Evolutionary conservation across 2,797 vertebrate genomes (phyloP), one percentile per base, ranked within the genome.

Genomic region (Adelosebastes latens): DNA sequence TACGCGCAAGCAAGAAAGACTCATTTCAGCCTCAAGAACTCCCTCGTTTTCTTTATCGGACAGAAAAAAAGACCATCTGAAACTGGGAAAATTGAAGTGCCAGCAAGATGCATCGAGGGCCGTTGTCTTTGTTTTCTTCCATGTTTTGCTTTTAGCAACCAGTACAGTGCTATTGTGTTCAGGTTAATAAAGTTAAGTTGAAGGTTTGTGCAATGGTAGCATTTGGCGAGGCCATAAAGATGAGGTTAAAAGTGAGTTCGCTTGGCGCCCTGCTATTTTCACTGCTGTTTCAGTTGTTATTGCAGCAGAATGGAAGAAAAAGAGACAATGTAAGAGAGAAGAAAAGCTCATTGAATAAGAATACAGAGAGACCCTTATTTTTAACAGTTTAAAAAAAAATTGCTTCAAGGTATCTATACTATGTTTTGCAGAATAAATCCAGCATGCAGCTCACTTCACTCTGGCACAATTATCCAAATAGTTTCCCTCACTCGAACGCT

Each of bases 1-100:
- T 53, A 52, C 18, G 7, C 56, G 62, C 72, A 31, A 59, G 49
- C 66, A 69, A 70, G 39, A 72, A 74, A 77, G 36, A 76, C 29
- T 82, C n/a, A 64, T 85, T 80, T 76, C 75, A 65, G 64, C 55
- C 73, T 46, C 31, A 61, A 77, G 59, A 76, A 65, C n/a, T 39
- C 52, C 9, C 18, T 34, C 6, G 7, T 62, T 66, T 72, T 79
- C 68, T 75, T 82, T 59, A 67, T 61, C 72, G 72, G 59, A 66
- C 52, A 55, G 59, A 25, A 72, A 10, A 31, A 25, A 53, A 31
- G 52, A 70, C 12, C 27, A 68, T 69, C 67, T 69, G 68, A 75
- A 75, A 64, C 31, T 16, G 22, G 10, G 31, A 42, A 85, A 85
- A 81, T 24, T 68, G 74, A 81, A 76, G 55, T 53, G 58, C 31